phyloP scores from a whole-genome alignment of 2,888 invertebrate genomes.

The Lasioglossum morio region DNA sequence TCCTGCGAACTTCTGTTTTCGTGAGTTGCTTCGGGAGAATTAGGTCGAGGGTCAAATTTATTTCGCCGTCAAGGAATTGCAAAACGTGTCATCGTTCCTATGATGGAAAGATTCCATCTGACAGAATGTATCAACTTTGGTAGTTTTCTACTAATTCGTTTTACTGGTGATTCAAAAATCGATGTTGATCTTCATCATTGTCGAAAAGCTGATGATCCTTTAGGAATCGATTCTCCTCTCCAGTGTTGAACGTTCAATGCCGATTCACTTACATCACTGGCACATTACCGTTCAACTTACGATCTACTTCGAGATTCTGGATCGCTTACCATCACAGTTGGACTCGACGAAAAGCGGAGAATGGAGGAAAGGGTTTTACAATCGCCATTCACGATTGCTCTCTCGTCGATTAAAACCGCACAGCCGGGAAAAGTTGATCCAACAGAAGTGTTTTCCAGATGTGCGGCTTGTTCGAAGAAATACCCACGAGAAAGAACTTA shows the following conservation, averaged over 20 bases:
- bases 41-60: neutral
- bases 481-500: neutral
- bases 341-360: neutral
- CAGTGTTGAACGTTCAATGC: neutral
- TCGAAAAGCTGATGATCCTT: neutral
- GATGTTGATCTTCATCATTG: neutral
- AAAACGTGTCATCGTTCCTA: neutral
- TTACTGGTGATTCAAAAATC: neutral
- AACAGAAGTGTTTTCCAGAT: neutral
- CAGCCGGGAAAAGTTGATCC: neutral
- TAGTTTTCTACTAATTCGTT: neutral
- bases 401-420: slow-evolving; percentile 5
- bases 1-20: neutral
- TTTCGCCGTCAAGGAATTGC: neutral
- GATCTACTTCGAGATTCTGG: neutral
- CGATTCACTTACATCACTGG: neutral
- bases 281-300: neutral
- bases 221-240: neutral
- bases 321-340: neutral
- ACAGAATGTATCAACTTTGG: no score
- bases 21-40: neutral
- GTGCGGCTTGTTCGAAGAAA: neutral
- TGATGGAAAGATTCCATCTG: neutral
- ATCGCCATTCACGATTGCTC: neutral
- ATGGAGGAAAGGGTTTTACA: neutral